These are phyloP conservation scores for Drosophila lacertosa DNA, from an alignment of 1,140 invertebrate species.

Conservation along the genomic window DNA sequence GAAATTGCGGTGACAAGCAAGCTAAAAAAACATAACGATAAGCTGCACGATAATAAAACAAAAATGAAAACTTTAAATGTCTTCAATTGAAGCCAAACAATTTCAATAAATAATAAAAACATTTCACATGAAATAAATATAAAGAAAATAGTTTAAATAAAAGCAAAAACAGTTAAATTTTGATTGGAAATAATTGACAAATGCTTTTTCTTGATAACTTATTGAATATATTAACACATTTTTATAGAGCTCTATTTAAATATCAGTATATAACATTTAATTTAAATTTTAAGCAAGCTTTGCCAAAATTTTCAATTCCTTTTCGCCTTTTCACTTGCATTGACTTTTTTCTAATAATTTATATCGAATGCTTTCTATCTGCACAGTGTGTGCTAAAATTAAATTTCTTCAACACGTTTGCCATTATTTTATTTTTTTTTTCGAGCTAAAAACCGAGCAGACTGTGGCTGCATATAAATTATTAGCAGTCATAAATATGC, in stretches of 20 bases:
- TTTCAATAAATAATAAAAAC: not conserved
- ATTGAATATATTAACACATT: too few species aligned
- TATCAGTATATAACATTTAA: too few species aligned
- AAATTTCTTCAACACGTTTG: slow-evolving; percentile 43
- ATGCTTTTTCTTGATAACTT: too few species aligned
- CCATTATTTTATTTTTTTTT: too few species aligned
- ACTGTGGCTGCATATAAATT: slow-evolving; percentile 78
- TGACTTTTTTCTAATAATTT: slow-evolving; percentile 29
- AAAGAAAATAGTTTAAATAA: not conserved
- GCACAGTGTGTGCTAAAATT: slow-evolving; percentile 44
- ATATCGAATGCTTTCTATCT: slow-evolving; percentile 30
- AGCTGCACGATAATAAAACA: slow-evolving; percentile 17
- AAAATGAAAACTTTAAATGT: not conserved
- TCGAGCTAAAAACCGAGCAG: slow-evolving; percentile 29
- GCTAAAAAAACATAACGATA: slow-evolving; percentile 14
- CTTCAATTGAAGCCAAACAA: not conserved
- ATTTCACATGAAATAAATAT: not conserved
- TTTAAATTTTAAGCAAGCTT: too few species aligned
- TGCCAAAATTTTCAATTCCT: too few species aligned
- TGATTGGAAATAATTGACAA: too few species aligned
- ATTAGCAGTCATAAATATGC: slow-evolving; percentile 82
- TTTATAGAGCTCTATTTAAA: too few species aligned
- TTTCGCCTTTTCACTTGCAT: slow-evolving; percentile 17
- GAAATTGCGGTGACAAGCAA: slow-evolving; percentile 34
- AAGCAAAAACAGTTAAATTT: too few species aligned